phyloP scores from a whole-genome alignment of 2,888 invertebrate species.

The Merodon equestris region DNA sequence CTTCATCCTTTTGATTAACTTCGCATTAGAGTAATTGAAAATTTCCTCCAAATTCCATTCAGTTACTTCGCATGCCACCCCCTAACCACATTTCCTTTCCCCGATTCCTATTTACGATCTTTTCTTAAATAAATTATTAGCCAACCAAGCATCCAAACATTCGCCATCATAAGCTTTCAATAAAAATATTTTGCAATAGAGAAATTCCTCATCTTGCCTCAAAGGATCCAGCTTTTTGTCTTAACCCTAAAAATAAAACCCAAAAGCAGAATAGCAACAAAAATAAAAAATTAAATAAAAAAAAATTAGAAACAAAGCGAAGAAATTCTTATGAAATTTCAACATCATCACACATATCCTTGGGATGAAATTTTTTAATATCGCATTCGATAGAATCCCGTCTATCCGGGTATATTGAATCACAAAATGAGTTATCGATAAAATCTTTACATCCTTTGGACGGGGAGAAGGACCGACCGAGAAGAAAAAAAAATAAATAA shows the following conservation, averaged over 20 bases:
- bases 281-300: constrained; percentile 41
- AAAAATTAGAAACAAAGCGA: constrained; percentile 47
- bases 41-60: constrained; percentile 54
- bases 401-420: constrained; percentile 6
- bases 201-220: constrained; percentile 58
- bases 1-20: constrained; percentile 65
- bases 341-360: constrained; percentile 59
- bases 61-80: constrained; percentile 16
- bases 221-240: constrained; percentile 49
- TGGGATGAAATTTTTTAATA: constrained; percentile 49
- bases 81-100: neutral
- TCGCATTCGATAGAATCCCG: constrained; percentile 27
- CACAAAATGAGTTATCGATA: constrained; percentile 29
- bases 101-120: neutral
- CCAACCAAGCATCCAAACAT: constrained; percentile 1
- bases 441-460: constrained; percentile 36
- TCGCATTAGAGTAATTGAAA: constrained; percentile 66
- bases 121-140: constrained; percentile 58
- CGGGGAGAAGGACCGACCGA: neutral
- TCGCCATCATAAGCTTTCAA: constrained; percentile 43
- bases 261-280: constrained; percentile 46
- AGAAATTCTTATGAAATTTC: constrained; percentile 55
- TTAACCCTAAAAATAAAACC: constrained; percentile 11
- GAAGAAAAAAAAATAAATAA: constrained; percentile 25
- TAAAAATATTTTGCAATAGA: constrained; percentile 66